phyloP scores from a whole-genome alignment of 2,113 vertebrate genomes.

The Chaetodon auriga region DNA sequence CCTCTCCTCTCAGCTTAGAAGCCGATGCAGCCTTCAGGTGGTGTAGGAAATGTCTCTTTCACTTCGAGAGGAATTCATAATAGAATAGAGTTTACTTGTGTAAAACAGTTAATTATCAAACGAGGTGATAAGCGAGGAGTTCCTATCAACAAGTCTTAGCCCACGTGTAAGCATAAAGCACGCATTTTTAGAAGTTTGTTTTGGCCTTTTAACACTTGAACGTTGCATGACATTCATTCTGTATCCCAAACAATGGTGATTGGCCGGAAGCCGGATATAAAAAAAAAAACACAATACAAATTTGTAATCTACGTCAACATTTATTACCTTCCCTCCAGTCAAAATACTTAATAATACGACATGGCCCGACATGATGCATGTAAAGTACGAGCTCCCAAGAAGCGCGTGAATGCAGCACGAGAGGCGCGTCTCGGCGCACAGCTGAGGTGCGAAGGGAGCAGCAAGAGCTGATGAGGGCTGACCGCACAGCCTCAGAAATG shows the following conservation, averaged over 20 bases:
- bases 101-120: no score
- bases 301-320: not conserved
- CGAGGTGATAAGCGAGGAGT: not conserved
- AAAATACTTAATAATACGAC: fast-evolving
- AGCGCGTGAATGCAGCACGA: conserved; percentile 52
- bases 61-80: not conserved
- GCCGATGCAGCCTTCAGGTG: not conserved
- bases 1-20: not conserved
- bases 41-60: not conserved
- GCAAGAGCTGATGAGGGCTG: conserved; percentile 8
- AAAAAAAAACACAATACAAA: not conserved
- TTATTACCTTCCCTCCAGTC: not conserved
- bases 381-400: conserved; percentile 8
- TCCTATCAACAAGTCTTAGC: not conserved
- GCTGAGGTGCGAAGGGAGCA: conserved; percentile 17
- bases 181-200: not conserved
- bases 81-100: not conserved
- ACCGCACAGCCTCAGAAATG: conserved; percentile 16
- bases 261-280: no score
- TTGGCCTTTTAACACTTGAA: not conserved
- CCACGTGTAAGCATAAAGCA: no score
- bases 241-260: no score
- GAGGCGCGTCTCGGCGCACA: not conserved
- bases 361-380: no score
- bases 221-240: not conserved